Conservation (phyloP, 2,797 vertebrate genomes). For the Pempheris klunzingeri region DNA sequence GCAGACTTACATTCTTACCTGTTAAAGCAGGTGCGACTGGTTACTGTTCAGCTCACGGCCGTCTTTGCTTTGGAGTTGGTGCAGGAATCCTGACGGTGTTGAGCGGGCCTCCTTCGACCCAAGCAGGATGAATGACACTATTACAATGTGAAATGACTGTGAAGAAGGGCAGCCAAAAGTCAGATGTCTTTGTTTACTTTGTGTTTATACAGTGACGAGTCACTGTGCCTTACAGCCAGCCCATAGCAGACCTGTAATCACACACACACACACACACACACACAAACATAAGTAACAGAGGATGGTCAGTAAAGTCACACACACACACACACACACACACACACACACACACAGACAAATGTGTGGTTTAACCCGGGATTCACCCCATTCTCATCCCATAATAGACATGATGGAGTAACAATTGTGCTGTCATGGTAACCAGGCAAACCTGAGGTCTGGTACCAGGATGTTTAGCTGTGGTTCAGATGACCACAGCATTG, state of each 20-base stretch:
- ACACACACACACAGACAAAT: conserved; percentile 23
- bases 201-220: conserved; percentile 68
- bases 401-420: conserved; percentile 57
- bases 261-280: background rate
- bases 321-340: conserved; percentile 14
- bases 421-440: conserved; percentile 64
- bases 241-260: conserved; percentile 64
- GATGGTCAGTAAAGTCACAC: conserved; percentile 34
- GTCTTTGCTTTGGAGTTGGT: background rate
- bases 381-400: conserved; percentile 62
- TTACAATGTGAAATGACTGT: conserved; percentile 50
- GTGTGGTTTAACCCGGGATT: conserved; percentile 63
- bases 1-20: background rate
- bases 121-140: conserved; percentile 57
- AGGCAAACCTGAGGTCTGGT: conserved; percentile 64
- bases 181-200: conserved; percentile 74
- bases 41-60: background rate
- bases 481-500: conserved; percentile 51
- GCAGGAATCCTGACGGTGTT: conserved; percentile 18
- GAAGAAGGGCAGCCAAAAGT: conserved; percentile 73
- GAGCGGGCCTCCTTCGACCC: background rate
- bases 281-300: conserved; percentile 24
- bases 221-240: conserved; percentile 47
- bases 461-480: conserved; percentile 74
- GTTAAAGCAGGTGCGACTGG: background rate